These are phyloP conservation scores for Sorex maritimensis DNA, from an alignment of 2,797 vertebrate genomes.

Conservation along the genomic window DNA sequence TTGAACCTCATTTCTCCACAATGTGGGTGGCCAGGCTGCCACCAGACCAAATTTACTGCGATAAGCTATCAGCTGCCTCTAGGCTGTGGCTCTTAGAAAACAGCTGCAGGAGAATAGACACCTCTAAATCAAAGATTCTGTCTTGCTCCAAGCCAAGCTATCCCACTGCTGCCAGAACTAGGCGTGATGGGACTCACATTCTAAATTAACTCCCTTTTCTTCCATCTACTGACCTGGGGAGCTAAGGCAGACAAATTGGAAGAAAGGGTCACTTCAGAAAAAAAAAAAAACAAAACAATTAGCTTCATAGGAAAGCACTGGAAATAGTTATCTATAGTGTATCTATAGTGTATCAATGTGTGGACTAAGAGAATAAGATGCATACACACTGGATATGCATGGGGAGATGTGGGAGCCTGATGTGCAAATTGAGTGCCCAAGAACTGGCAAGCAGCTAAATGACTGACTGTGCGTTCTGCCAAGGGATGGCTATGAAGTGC, in stretches of 20 bases:
- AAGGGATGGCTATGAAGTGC: background rate
- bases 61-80: background rate
- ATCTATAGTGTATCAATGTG: background rate
- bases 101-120: background rate
- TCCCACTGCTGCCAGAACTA: rapidly evolving
- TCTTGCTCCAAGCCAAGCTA: background rate
- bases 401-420: rapidly evolving
- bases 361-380: background rate
- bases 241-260: background rate
- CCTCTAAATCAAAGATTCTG: constrained; percentile 3
- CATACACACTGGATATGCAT: rapidly evolving
- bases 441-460: background rate
- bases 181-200: background rate
- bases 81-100: background rate
- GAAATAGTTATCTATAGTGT: no score
- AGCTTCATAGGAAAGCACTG: background rate
- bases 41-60: background rate
- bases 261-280: background rate
- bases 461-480: background rate
- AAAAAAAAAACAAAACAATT: background rate
- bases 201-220: background rate
- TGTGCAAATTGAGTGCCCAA: rapidly evolving
- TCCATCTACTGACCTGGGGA: background rate
- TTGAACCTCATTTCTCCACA: constrained; percentile 70
- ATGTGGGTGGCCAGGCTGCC: constrained; percentile 11